These are phyloP conservation scores for Brachionus manjavacas DNA, from an alignment of 1,140 invertebrate species.

Conservation along the genomic window DNA sequence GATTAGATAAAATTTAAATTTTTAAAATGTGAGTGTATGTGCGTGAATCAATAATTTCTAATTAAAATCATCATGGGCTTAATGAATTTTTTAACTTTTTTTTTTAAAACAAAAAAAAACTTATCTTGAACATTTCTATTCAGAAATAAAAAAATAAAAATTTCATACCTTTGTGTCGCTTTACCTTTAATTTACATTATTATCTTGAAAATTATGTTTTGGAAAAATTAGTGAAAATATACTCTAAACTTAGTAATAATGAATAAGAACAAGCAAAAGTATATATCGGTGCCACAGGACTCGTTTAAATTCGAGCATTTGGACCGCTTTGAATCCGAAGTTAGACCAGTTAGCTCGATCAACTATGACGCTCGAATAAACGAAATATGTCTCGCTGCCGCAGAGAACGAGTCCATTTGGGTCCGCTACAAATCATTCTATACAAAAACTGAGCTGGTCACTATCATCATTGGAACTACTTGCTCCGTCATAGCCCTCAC, in stretches of 20 bases:
- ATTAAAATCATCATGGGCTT: too few species aligned
- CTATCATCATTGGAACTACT: background rate
- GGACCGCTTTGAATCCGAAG: background rate
- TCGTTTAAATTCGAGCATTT: conserved; percentile 10
- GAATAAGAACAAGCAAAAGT: conserved; percentile 23
- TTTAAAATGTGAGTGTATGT: too few species aligned
- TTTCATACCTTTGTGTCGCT: background rate
- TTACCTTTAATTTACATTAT: conserved; percentile 1
- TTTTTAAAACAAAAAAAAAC: background rate
- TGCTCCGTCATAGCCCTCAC: background rate
- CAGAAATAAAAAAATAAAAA: background rate
- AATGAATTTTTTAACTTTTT: too few species aligned
- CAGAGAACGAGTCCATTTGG: background rate
- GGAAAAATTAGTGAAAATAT: background rate
- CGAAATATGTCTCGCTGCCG: background rate
- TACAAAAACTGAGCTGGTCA: background rate
- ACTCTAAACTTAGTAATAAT: background rate
- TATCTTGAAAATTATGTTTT: background rate
- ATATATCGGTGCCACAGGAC: background rate
- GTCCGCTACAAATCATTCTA: background rate
- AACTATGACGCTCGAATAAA: background rate
- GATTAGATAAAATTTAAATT: too few species aligned
- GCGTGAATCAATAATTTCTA: too few species aligned
- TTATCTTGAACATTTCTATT: background rate
- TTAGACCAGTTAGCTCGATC: background rate